Evolutionary conservation across 2,888 invertebrate species (phyloP).

Genomic region (Mythimna vitellina): DNA sequence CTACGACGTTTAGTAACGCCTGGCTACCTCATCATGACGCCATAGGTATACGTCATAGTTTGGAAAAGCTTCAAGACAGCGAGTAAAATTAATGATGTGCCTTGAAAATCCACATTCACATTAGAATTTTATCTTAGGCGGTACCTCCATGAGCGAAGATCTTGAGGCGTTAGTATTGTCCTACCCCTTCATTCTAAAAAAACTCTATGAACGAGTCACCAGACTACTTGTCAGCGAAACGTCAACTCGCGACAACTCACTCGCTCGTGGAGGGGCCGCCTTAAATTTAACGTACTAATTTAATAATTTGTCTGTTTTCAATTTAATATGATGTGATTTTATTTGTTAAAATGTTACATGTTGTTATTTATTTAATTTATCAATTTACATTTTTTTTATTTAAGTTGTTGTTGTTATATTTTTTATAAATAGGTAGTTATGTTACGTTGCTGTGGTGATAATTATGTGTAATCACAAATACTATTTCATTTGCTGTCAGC

Average conservation of each 20-base stretch:
- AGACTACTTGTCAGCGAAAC: background rate
- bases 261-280: background rate
- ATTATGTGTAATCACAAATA: too few relatives aligned
- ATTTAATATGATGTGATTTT: background rate
- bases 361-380: background rate
- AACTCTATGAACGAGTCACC: background rate
- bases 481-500: too few relatives aligned
- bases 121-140: background rate
- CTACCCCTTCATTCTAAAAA: background rate
- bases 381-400: background rate
- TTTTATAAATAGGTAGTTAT: background rate
- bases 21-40: background rate
- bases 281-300: background rate
- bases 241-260: background rate
- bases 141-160: background rate
- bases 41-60: background rate
- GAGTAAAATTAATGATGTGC: background rate
- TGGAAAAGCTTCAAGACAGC: background rate
- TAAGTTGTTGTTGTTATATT: background rate
- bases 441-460: too few relatives aligned
- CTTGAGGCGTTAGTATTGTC: background rate
- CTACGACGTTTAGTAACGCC: background rate
- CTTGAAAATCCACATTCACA: background rate
- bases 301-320: background rate
- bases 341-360: background rate